Evolutionary conservation across 2,888 invertebrate species (phyloP), one percentile per base, ranked within the genome.

Genomic region (Petrophora chlorosata): DNA sequence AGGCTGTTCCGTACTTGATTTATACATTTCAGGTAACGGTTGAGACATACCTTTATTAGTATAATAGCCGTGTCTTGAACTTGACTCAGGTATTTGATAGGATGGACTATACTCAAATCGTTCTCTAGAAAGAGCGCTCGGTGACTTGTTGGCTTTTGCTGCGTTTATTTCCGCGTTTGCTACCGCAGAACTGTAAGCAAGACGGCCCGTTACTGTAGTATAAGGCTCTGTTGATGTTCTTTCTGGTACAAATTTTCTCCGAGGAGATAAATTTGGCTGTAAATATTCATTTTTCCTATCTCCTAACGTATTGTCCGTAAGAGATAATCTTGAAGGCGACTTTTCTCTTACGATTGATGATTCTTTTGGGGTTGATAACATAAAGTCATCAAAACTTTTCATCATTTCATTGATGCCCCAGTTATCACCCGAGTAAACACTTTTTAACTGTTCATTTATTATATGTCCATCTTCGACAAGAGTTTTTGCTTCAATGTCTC

Each of bases 321-420:
- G 84, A 8, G 94, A 93, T 32, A 93, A 73, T 43, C 93, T 82
- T 7, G 94, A 94, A 61, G 92, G 93, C 1, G 94, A 93, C 64
- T 92, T 90, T 52, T 92, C 91, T 65, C 90, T 83, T 1, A 82
- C 67, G 22, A 89, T 72, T 25, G 87, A 72, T 25, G 87, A 72
- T 56, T 91, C 91, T 60, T 92, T 87, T 42, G 87, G 89, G 29
- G 90, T 85, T 4, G 91, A 77, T 52, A 93, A 70, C 70, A 92
- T 84, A 45, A 93, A 86, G 59, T 93, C 92, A 56, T 92, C 92
- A 69, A 92, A 91, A 69, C 90, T 92, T 65, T 92, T 91, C 64
- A 93, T 92, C 78, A 92, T 92, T 60, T 92, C 93, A 40, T 92
- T 92, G 61, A 94, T 94, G 22, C 92, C 93, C 95, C 95, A 95